A percentile compares a stretch with the other conserved stretches of the same genome.
phyloP scores from a whole-genome alignment of 2,888 invertebrate genomes.

The Chrysopilus asiliformis region DNA sequence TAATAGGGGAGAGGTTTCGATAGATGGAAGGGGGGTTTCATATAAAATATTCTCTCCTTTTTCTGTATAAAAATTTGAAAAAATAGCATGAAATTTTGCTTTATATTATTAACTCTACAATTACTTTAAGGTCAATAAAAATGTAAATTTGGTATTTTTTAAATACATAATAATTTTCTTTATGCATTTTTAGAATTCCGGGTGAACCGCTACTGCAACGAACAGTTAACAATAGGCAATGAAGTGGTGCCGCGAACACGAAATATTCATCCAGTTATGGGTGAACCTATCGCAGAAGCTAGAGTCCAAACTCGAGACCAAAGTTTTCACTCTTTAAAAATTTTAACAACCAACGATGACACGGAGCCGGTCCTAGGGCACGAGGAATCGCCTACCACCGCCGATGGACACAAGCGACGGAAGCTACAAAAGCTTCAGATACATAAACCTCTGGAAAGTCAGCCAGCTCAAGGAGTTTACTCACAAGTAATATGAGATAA shows the following conservation, averaged over 20 bases:
- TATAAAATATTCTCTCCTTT: too few species aligned
- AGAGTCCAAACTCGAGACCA: constrained; percentile 18
- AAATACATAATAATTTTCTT: too few species aligned
- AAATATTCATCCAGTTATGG: constrained; percentile 6
- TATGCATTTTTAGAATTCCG: constrained; percentile 43
- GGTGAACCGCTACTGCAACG: constrained; percentile 43
- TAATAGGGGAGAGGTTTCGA: too few species aligned
- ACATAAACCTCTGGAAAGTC: constrained; percentile 8
- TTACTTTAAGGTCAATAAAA: too few species aligned
- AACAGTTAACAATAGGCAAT: constrained; percentile 36
- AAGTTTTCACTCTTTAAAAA: constrained; percentile 21
- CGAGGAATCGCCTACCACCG: too few species aligned
- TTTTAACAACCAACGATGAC: constrained; percentile 17
- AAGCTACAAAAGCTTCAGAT: constrained; percentile 7
- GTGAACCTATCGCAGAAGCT: constrained; percentile 19
- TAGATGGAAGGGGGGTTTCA: too few species aligned
- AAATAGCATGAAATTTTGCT: too few species aligned
- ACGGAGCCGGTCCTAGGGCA: too few species aligned
- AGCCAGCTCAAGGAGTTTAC: constrained; percentile 16
- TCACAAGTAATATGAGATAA: constrained; percentile 18
- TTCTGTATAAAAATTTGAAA: too few species aligned
- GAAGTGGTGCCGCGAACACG: constrained; percentile 29
- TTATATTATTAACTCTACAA: too few species aligned
- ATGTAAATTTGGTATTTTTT: too few species aligned
- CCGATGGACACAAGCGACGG: constrained; percentile 2